These are phyloP conservation scores for Eurytoma adleriae DNA, from an alignment of 2,888 invertebrate genomes.

Conservation along the genomic window DNA sequence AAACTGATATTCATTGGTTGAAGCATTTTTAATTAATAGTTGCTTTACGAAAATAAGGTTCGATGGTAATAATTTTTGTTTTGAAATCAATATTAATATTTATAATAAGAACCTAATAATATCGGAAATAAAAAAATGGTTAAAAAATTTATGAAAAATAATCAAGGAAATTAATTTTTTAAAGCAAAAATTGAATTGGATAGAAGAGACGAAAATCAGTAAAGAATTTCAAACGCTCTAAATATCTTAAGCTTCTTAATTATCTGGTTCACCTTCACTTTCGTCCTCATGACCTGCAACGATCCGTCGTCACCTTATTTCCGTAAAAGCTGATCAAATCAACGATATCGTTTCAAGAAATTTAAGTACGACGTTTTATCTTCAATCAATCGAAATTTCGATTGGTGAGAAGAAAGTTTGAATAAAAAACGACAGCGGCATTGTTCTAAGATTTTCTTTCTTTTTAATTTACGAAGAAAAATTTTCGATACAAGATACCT, in stretches of 20 bases:
- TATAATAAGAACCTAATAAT: neutral
- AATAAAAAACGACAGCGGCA: too few species aligned
- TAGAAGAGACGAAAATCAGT: neutral
- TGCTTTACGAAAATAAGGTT: too few species aligned
- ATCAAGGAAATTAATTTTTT: neutral
- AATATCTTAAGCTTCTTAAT: neutral
- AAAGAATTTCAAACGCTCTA: neutral
- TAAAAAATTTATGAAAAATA: too few species aligned
- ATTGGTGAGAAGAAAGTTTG: too few species aligned
- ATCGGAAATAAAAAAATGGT: neutral
- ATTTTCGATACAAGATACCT: too few species aligned
- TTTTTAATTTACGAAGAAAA: too few species aligned
- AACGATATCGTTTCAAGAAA: neutral
- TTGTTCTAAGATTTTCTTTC: too few species aligned
- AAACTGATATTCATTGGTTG: too few species aligned
- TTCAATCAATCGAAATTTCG: neutral
- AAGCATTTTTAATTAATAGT: too few species aligned
- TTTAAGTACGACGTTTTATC: neutral
- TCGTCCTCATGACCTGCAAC: neutral
- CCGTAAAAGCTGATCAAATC: neutral
- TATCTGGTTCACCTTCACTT: slow-evolving; percentile 18
- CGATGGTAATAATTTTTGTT: too few species aligned
- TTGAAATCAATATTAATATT: too few species aligned
- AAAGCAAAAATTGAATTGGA: neutral
- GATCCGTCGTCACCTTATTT: neutral